Evolutionary conservation across 1,140 invertebrate species (phyloP), one percentile per base, ranked within the genome.

Genomic region (Maconellicoccus hirsutus): DNA sequence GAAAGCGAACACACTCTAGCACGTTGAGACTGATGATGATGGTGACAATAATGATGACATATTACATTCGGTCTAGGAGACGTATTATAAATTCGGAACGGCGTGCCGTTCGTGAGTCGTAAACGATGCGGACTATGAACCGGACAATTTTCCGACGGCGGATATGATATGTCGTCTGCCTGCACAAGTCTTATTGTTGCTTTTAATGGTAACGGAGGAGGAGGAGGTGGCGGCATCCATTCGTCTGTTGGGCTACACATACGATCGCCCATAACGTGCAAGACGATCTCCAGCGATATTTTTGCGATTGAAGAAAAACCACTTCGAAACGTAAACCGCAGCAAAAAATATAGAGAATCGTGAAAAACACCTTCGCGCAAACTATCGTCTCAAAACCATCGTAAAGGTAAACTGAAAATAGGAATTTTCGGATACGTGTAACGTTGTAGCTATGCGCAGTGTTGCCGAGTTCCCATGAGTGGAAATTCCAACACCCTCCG

Each of bases 91-190:
- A 66, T 14, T 19, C 61, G 61, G 19, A 66, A 66, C 21, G 61
- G 61, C 21, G 61, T 66, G 1, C 61, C 61, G 22, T 66, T 66
- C 10, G 61, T 80, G 75, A 82, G 83, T 74, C 84, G 81, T 77
- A 83, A 86, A 4, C 85, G 78, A 76, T 84, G 86, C 0, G 85
- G 85, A 73, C 84, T 86, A 77, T 86, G 85, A 70, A 86, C 84
- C 27, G 86, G 85, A 75, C 85, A 86, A 73, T 81, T 74, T 70
- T 72, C 72, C 33, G 71, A 69, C 21, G 69, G 72, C 70, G 70
- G 70, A 59, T 72, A 73, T n/a, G 69, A 59, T 25, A 70, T 72
- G 25, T 70, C 71, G 19, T 69, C 26, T 7, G 69, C 69, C 23
- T 22, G 71, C 23, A 71, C 71, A 10, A 69, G 42, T n/a, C 69